Evolutionary conservation across 2,888 invertebrate species (phyloP), one percentile per base, ranked within the genome.

Genomic region (Trachelus troglodyta): DNA sequence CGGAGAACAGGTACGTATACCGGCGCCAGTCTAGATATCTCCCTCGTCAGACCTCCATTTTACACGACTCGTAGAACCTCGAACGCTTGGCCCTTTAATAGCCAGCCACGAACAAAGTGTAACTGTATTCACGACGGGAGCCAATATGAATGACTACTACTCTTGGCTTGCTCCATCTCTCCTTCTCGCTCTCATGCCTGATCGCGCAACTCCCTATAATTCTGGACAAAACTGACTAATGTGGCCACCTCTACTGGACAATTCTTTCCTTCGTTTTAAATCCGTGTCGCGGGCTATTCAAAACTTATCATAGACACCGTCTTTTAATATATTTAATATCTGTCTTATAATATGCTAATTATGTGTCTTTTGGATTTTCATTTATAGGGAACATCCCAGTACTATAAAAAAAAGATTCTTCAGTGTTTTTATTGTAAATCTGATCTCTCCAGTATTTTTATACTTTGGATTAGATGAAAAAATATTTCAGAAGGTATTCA

Each of bases 361-460:
- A 1, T 15, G 40, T 40, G 56, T 9, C 9, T 56, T 23, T 56
- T 23, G 9, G 23, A 56, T 23, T 56, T 23, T 56, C 3, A 56
- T 56, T 93, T 94, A 83, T 92, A 97, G 98, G 88, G 96, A 98
- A 90, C 97, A 98, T 92, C 97, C 98, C 23, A 94, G 95, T 12
- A 97, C 96, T 9, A 97, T 98, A 84, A 97, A 97, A 91, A 94
- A 94, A 89, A 94, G 98, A 89, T 98, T 98, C 90, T 93, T 96
- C 84, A 97, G 98, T 92, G 97, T 97, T 12, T 94, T 95, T 83
- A 92, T 96, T 81, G 96, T 97, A 92, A 95, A 96, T 93, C 90
- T 97, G 76, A 89, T 98, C 77, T 95, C 97, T 23, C 97, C 97
- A 75, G 92, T 95, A 80, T 95, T 97, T 88, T 93, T 97, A 75